Conservation (phyloP, 2,888 invertebrate genomes). For the Drosophila phalerata region DNA sequence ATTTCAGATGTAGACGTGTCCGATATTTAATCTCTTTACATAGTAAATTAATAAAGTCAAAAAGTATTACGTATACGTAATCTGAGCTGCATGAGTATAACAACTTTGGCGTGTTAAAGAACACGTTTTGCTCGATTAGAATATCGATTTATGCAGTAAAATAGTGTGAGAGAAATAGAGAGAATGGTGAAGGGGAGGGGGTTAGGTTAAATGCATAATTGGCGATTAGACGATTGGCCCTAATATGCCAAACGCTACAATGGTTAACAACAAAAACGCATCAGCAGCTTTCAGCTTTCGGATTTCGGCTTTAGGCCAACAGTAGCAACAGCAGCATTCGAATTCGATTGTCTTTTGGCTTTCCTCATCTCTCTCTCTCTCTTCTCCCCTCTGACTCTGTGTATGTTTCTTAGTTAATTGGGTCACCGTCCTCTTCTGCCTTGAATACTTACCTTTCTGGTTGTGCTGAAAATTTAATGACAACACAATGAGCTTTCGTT, state of each 20-base stretch:
- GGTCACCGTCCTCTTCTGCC: conserved; percentile 58
- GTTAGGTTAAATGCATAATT: conserved; percentile 73
- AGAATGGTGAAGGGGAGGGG: conserved; percentile 8
- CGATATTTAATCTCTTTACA: too few species aligned
- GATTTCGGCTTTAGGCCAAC: conserved; percentile 39
- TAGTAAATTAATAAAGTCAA: neutral
- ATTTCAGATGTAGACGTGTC: too few species aligned
- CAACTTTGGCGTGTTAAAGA: conserved; percentile 16
- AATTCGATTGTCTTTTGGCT: conserved; percentile 44
- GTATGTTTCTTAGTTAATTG: conserved; percentile 51
- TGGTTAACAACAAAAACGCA: conserved; percentile 62
- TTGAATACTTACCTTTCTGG: conserved; percentile 44
- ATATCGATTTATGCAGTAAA: conserved; percentile 57
- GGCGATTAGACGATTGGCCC: conserved; percentile 81
- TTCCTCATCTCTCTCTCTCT: neutral
- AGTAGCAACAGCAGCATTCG: conserved; percentile 16
- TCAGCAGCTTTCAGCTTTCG: conserved; percentile 43
- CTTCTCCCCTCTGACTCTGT: neutral
- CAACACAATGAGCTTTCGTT: conserved; percentile 52
- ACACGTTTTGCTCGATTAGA: conserved; percentile 24
- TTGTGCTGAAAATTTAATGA: conserved; percentile 64
- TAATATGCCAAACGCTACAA: conserved; percentile 70
- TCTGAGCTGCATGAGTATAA: conserved; percentile 6
- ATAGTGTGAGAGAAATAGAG: neutral
- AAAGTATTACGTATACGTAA: conserved; percentile 14